These are phyloP conservation scores for Haemorhous mexicanus DNA, from an alignment of 2,113 vertebrate species.

Conservation along the genomic window DNA sequence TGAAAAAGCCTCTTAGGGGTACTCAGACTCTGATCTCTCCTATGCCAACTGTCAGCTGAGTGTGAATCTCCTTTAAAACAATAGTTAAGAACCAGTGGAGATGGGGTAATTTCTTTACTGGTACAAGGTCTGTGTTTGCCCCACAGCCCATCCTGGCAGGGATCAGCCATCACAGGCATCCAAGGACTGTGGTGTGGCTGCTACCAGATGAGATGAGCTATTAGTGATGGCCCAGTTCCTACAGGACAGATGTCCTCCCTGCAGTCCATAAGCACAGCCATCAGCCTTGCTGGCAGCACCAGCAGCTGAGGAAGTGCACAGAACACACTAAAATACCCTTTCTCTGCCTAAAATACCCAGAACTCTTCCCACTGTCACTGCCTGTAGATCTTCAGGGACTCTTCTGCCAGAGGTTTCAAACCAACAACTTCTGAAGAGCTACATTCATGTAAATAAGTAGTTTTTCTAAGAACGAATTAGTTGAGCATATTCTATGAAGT, in stretches of 20 bases:
- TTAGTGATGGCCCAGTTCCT: background rate
- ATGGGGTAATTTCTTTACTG: background rate
- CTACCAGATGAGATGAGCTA: background rate
- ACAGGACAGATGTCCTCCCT: background rate
- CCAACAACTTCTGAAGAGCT: background rate
- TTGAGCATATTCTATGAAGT: conserved; percentile 37
- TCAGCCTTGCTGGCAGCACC: background rate
- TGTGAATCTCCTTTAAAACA: background rate
- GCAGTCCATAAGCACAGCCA: background rate
- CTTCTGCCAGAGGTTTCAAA: background rate
- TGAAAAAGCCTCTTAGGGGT: background rate
- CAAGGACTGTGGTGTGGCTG: background rate
- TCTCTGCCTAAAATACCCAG: background rate
- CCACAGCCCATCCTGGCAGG: background rate
- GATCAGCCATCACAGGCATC: background rate
- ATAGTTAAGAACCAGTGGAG: fast-evolving
- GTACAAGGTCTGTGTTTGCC: background rate
- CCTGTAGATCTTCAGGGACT: background rate
- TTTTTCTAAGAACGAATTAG: conserved; percentile 26
- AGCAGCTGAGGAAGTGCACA: background rate
- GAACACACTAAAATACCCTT: background rate
- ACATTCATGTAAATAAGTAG: background rate
- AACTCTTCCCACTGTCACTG: background rate
- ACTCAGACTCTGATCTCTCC: background rate
- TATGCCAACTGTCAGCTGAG: background rate